Percentiles rank a stretch among this genome's conserved stretches.
phyloP scores from a whole-genome alignment of 2,888 invertebrate genomes.

The Oscheius sp. region DNA sequence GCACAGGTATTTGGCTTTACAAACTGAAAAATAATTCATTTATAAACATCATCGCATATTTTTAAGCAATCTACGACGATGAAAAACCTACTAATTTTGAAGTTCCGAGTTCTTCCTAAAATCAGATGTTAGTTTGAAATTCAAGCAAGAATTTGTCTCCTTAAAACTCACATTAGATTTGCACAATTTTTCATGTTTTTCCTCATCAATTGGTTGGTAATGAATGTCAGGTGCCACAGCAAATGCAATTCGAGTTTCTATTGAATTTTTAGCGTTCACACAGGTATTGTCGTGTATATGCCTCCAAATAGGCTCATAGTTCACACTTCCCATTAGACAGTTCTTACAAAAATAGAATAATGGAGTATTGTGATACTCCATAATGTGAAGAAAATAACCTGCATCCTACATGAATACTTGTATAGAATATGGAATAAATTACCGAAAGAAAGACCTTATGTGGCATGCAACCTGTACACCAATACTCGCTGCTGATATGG shows the following conservation, averaged over 20 bases:
- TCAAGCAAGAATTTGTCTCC: too few species aligned
- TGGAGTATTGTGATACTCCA: neutral
- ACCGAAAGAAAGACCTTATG: neutral
- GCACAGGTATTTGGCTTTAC: too few species aligned
- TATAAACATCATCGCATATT: too few species aligned
- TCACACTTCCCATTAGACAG: neutral
- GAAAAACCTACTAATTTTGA: too few species aligned
- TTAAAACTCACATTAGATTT: too few species aligned
- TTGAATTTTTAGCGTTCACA: neutral
- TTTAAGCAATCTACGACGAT: too few species aligned
- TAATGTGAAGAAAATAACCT: slow-evolving; percentile 1
- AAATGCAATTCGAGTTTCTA: neutral
- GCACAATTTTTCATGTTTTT: too few species aligned
- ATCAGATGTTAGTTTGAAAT: too few species aligned
- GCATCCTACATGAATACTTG: neutral
- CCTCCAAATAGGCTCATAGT: neutral
- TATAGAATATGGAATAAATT: neutral
- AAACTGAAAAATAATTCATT: too few species aligned
- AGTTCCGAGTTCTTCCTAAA: too few species aligned
- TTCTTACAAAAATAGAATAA: slow-evolving; percentile 2
- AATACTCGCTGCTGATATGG: neutral
- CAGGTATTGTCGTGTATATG: neutral
- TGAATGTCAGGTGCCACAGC: neutral
- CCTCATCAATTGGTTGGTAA: neutral
- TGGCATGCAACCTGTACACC: neutral